phyloP scores from a whole-genome alignment of 2,113 vertebrate genomes.

The Bujurquina vittata region DNA sequence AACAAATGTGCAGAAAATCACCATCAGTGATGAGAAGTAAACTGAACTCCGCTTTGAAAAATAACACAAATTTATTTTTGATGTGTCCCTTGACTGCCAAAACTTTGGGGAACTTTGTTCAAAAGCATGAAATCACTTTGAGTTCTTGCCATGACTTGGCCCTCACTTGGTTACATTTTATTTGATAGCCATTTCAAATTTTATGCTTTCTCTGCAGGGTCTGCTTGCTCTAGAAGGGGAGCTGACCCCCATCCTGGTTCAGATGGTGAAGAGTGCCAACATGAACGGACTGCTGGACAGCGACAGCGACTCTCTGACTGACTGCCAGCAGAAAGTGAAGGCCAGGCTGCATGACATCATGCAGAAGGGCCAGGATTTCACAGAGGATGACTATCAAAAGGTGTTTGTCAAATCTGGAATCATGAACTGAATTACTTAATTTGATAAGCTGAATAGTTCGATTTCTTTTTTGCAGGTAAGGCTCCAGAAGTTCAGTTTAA shows the following conservation, averaged over 20 bases:
- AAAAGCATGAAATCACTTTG: not conserved
- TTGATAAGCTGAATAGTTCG: not conserved
- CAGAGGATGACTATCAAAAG: conserved; percentile 88
- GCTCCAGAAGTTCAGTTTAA: conserved; percentile 1
- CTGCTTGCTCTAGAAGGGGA: conserved; percentile 95
- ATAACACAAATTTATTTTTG: no score
- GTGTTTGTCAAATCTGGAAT: conserved; percentile 67
- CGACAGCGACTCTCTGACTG: conserved; percentile 94
- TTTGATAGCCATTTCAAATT: not conserved
- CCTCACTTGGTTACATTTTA: not conserved
- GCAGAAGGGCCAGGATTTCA: conserved; percentile 90
- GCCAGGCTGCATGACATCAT: conserved; percentile 92
- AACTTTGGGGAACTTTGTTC: no score
- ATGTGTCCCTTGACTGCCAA: no score
- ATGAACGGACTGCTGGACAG: conserved; percentile 98
- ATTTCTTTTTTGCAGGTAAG: not conserved
- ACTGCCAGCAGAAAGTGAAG: conserved; percentile 95
- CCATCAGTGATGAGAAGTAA: no score
- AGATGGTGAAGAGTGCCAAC: conserved; percentile 99
- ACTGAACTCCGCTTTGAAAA: no score
- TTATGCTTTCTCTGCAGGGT: conserved; percentile 80
- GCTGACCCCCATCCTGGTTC: conserved; percentile 95
- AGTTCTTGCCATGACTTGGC: not conserved
- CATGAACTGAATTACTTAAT: not conserved
- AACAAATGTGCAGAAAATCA: no score